A percentile compares a stretch with the other conserved stretches of the same genome.
These are phyloP conservation scores for Apamea crenata DNA, from an alignment of 2,888 invertebrate genomes.

Conservation along the genomic window DNA sequence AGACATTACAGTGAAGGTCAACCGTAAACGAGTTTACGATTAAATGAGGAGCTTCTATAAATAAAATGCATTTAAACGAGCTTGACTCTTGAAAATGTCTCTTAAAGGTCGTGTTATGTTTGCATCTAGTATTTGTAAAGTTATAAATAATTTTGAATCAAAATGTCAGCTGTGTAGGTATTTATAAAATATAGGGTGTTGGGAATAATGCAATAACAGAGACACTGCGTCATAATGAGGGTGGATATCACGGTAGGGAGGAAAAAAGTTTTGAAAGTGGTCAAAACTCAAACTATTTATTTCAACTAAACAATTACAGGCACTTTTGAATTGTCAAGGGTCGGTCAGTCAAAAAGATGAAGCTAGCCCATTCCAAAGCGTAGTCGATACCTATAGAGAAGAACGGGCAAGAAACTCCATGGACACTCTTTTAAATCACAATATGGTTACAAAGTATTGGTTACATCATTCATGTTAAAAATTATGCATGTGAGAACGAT, in stretches of 20 bases:
- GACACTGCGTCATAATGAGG: not conserved
- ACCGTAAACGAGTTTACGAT: conserved; percentile 24
- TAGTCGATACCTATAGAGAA: too few species aligned
- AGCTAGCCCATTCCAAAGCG: too few species aligned
- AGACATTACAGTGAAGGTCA: conserved; percentile 32
- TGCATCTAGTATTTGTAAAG: conserved; percentile 25
- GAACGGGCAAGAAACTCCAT: too few species aligned
- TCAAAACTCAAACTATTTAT: too few species aligned
- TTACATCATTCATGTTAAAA: too few species aligned
- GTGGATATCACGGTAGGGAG: too few species aligned
- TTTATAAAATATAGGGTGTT: not conserved
- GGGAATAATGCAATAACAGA: not conserved
- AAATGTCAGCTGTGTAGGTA: conserved; percentile 20
- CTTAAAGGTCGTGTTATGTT: conserved; percentile 35
- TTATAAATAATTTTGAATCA: conserved; percentile 22
- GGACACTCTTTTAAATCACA: too few species aligned
- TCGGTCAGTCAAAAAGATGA: too few species aligned
- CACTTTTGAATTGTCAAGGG: too few species aligned
- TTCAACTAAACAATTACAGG: too few species aligned
- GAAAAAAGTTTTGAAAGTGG: not conserved
- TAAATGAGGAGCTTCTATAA: conserved; percentile 26
- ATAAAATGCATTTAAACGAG: conserved; percentile 47
- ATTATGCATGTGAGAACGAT: too few species aligned
- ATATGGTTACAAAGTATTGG: too few species aligned
- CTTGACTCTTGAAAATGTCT: conserved; percentile 29